phyloP scores from a whole-genome alignment of 2,797 vertebrate genomes.

The Sarcoramphus papa region DNA sequence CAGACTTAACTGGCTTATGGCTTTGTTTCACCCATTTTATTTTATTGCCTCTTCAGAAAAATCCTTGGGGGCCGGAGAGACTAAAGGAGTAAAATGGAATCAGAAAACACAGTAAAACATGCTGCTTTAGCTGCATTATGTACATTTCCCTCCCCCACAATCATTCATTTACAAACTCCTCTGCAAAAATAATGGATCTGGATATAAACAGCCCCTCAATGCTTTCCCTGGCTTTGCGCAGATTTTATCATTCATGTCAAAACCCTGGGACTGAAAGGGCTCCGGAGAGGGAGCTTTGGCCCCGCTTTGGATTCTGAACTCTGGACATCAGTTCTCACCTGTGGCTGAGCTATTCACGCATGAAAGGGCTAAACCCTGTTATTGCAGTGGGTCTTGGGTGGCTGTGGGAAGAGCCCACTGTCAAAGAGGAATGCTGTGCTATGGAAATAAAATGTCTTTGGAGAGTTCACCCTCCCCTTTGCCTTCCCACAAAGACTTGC shows the following conservation, averaged over 20 bases:
- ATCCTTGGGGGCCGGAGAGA: constrained; percentile 53
- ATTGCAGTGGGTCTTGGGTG: background rate
- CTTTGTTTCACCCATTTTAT: constrained; percentile 78
- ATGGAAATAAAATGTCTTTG: background rate
- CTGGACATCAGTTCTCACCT: background rate
- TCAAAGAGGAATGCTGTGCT: background rate
- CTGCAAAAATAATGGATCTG: background rate
- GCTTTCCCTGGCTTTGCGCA: background rate
- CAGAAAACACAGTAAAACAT: constrained; percentile 49
- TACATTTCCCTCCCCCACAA: background rate
- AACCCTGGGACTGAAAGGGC: background rate
- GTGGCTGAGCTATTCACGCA: background rate
- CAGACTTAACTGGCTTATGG: constrained; percentile 75
- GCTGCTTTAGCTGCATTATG: background rate
- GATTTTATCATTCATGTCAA: background rate
- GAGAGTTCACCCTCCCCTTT: background rate
- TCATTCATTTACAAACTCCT: background rate
- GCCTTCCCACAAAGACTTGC: background rate
- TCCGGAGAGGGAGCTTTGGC: background rate
- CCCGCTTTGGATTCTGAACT: background rate
- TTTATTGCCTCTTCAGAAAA: constrained; percentile 69
- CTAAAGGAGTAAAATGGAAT: constrained; percentile 56
- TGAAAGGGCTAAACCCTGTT: background rate
- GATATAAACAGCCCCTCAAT: background rate
- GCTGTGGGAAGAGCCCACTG: background rate